Percentiles rank a stretch among this genome's conserved stretches.
phyloP scores from a whole-genome alignment of 2,797 vertebrate genomes.

The Diplodus puntazzo region DNA sequence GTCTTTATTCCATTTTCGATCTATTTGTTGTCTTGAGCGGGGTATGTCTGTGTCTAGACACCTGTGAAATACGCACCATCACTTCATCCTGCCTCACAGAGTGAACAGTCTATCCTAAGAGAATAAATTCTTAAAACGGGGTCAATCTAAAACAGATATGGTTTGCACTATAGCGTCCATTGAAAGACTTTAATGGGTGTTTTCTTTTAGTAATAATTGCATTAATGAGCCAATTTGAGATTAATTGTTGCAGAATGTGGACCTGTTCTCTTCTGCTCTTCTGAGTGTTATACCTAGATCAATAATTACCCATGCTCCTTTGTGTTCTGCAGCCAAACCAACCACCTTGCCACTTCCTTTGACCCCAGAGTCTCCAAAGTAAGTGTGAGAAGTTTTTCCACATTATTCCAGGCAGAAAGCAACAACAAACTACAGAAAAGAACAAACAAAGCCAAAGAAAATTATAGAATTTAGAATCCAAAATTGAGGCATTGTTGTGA shows the following conservation, averaged over 20 bases:
- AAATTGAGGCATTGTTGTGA: conserved; percentile 85
- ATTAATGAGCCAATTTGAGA: conserved; percentile 81
- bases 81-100: conserved; percentile 88
- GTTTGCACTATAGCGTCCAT: conserved; percentile 59
- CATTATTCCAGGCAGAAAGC: conserved; percentile 86
- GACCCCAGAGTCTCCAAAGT: conserved; percentile 99
- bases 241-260: conserved; percentile 85
- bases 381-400: conserved; percentile 96
- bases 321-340: conserved; percentile 97
- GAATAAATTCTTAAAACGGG: conserved; percentile 75
- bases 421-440: conserved; percentile 64
- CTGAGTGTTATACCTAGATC: conserved; percentile 84
- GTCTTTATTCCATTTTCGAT: conserved; percentile 72
- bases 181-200: conserved; percentile 77
- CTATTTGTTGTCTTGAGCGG: conserved; percentile 68
- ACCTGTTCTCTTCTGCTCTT: conserved; percentile 83
- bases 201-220: conserved; percentile 74
- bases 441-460: conserved; percentile 55
- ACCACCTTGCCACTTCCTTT: conserved; percentile 99
- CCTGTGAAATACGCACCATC: conserved; percentile 80
- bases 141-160: conserved; percentile 79
- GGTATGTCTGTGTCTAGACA: conserved; percentile 73
- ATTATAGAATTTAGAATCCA: conserved; percentile 65
- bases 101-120: conserved; percentile 75
- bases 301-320: conserved; percentile 91